Evolutionary conservation across 1,140 invertebrate genomes (phyloP).

Genomic region (Campoletis sonorensis): DNA sequence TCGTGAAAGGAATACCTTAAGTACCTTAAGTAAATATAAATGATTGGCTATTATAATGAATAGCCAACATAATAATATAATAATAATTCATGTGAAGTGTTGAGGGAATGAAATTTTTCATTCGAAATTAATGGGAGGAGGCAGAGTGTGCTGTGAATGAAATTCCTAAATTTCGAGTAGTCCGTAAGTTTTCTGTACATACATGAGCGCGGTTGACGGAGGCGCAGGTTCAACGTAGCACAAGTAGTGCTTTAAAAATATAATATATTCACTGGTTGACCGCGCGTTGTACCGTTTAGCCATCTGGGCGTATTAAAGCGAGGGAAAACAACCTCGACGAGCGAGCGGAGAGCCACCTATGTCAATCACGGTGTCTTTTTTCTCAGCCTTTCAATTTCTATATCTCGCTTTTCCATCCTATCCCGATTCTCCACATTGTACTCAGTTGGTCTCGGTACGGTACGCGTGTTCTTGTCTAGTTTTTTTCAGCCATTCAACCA

Average conservation of each 20-base stretch:
- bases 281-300: slow-evolving; percentile 59
- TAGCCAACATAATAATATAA: too few species aligned
- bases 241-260: slow-evolving; percentile 64
- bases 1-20: too few species aligned
- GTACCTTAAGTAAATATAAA: too few species aligned
- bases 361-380: background rate
- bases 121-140: too few species aligned
- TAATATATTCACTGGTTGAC: slow-evolving; percentile 64
- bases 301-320: slow-evolving; percentile 53
- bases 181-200: slow-evolving; percentile 1
- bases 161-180: too few species aligned
- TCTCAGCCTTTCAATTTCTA: background rate
- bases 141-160: too few species aligned
- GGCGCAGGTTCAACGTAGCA: too few species aligned
- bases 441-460: background rate
- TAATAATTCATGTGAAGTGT: too few species aligned
- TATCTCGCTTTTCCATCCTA: background rate
- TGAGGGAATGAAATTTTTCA: too few species aligned
- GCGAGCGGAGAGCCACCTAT: background rate
- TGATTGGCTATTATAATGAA: too few species aligned
- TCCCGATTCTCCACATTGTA: background rate
- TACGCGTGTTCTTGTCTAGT: slow-evolving; percentile 24
- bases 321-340: background rate
- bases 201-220: too few species aligned
- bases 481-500: slow-evolving; percentile 26